These are phyloP conservation scores for Orthonyx spaldingii DNA, from an alignment of 2,113 vertebrate species.

Conservation along the genomic window DNA sequence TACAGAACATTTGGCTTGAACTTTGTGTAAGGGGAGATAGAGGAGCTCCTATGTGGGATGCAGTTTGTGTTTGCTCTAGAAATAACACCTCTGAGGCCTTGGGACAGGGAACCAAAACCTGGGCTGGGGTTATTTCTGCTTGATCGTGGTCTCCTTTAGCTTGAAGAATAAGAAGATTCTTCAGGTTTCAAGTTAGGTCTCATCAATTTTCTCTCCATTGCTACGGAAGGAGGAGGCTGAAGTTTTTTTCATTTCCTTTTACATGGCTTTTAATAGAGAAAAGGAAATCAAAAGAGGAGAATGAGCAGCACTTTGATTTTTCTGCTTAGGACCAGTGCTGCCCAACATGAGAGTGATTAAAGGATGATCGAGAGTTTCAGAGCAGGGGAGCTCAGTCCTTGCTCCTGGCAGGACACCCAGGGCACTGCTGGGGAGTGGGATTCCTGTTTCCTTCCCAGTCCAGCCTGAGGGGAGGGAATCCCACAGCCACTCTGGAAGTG, in stretches of 20 bases:
- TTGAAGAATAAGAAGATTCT: neutral
- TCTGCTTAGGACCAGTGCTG: neutral
- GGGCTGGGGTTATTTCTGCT: neutral
- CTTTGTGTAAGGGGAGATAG: neutral
- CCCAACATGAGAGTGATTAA: neutral
- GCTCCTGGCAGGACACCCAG: neutral
- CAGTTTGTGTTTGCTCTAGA: neutral
- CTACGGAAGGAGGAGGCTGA: neutral
- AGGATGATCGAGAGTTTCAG: too few relatives aligned
- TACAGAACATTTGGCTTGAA: neutral
- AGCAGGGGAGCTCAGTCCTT: neutral
- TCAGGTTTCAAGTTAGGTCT: neutral
- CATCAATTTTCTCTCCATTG: neutral
- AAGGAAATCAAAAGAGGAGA: neutral
- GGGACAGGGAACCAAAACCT: neutral
- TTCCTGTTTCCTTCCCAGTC: neutral
- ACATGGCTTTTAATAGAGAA: neutral
- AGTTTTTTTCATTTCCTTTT: neutral
- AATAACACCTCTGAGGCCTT: neutral
- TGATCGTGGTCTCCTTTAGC: neutral
- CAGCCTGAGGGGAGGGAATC: neutral
- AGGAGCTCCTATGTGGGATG: neutral
- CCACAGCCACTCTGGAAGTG: neutral
- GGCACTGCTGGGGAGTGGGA: fast-evolving
- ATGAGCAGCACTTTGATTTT: neutral